These are phyloP conservation scores for Mustelus asterias DNA, from an alignment of 2,113 vertebrate species.

Conservation along the genomic window DNA sequence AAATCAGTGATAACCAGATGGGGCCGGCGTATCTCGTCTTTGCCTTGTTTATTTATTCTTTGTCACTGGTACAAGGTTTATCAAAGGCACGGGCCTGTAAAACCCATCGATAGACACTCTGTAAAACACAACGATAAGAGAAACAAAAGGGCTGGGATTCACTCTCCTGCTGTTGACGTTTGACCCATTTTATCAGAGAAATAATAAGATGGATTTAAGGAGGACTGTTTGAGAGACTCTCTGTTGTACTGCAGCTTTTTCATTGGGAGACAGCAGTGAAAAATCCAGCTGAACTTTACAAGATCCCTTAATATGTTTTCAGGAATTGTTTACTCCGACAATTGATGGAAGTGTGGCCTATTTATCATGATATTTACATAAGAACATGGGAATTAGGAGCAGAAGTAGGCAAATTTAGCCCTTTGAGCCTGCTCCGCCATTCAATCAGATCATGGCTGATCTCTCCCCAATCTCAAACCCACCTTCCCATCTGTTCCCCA, in stretches of 20 bases:
- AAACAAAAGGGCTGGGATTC: background rate
- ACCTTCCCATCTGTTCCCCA: too few species aligned
- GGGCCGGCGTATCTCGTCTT: conserved; percentile 51
- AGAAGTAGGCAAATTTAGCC: too few species aligned
- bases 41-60: conserved; percentile 52
- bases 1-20: conserved; percentile 47
- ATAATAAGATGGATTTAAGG: background rate
- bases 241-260: background rate
- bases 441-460: too few species aligned
- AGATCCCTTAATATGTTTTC: background rate
- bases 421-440: too few species aligned
- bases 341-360: background rate
- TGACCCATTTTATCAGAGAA: background rate
- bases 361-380: background rate
- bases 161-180: background rate
- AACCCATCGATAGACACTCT: background rate
- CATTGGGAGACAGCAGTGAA: background rate
- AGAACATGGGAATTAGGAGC: too few species aligned
- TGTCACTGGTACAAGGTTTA: conserved; percentile 47
- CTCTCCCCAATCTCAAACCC: too few species aligned
- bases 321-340: background rate
- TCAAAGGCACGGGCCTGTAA: conserved; percentile 49
- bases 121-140: background rate
- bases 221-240: background rate
- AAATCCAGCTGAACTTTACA: background rate